These are phyloP conservation scores for Prionailurus viverrinus DNA, from an alignment of 2,113 vertebrate species.

Conservation along the genomic window DNA sequence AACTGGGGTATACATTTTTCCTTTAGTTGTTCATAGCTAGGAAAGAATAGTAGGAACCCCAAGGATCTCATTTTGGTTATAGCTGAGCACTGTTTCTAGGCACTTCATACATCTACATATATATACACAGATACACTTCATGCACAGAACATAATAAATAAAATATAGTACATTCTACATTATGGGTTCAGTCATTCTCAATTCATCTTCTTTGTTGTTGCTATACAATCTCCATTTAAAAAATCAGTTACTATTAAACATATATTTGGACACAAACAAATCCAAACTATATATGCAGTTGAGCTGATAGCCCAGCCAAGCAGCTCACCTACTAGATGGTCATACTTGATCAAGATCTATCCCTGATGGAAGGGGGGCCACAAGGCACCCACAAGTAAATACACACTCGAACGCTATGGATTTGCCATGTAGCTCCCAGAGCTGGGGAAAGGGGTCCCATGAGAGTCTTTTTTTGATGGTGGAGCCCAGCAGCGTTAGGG, in stretches of 20 bases:
- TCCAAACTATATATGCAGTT: background rate
- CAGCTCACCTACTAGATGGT: background rate
- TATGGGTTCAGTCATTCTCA: background rate
- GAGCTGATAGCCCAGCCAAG: background rate
- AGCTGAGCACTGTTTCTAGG: background rate
- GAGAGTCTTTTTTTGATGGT: background rate
- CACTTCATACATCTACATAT: background rate
- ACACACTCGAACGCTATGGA: background rate
- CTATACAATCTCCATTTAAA: background rate
- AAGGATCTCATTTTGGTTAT: background rate
- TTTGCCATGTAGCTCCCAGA: background rate
- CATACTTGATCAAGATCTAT: background rate
- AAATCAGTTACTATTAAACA: background rate
- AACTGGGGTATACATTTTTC: background rate
- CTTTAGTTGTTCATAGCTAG: background rate
- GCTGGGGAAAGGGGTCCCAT: background rate
- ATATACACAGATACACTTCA: background rate
- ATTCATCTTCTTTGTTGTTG: background rate
- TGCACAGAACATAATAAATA: background rate
- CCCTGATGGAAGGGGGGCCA: background rate
- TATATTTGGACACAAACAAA: constrained; percentile 18
- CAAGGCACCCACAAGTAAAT: background rate
- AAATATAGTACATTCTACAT: background rate
- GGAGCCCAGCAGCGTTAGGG: background rate
- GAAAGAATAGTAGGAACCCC: background rate